A percentile compares a stretch with the other conserved stretches of the same genome.
Evolutionary conservation across 2,113 vertebrate species (phyloP).

Genomic region (Alligator sinensis): DNA sequence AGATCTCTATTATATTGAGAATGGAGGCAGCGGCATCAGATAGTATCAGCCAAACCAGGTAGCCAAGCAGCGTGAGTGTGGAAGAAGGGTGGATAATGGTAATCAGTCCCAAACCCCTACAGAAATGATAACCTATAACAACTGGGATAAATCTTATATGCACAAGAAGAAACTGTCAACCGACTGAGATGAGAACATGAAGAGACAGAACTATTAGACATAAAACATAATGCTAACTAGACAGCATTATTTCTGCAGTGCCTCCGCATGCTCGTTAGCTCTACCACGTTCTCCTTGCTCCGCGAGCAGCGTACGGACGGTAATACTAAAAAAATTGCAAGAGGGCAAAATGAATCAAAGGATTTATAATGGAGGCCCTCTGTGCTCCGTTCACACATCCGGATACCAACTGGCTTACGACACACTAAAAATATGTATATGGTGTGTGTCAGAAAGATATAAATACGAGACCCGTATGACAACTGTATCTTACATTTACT

Average conservation of each 20-base stretch:
- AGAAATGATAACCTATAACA: slow-evolving; percentile 17
- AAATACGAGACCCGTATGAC: rapidly evolving
- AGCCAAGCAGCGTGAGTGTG: slow-evolving; percentile 8
- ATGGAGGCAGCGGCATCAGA: slow-evolving; percentile 2
- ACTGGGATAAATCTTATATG: neutral
- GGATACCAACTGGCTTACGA: neutral
- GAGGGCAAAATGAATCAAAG: neutral
- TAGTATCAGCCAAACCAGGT: slow-evolving; percentile 28
- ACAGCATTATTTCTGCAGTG: neutral
- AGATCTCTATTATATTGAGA: slow-evolving; percentile 34
- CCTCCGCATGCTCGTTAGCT: neutral
- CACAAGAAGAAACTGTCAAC: slow-evolving; percentile 19
- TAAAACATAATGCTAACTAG: neutral
- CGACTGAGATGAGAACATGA: slow-evolving; percentile 9
- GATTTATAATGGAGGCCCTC: neutral
- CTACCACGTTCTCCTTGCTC: neutral
- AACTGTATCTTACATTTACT: neutral
- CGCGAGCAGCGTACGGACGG: neutral
- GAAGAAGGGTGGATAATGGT: slow-evolving; percentile 39
- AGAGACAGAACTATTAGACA: neutral
- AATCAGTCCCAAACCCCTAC: slow-evolving; percentile 46
- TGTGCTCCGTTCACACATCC: neutral
- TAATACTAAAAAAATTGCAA: too few relatives aligned
- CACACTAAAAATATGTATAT: neutral
- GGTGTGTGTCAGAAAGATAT: neutral